phyloP scores from a whole-genome alignment of 2,113 vertebrate species.

The Etheostoma spectabile region DNA sequence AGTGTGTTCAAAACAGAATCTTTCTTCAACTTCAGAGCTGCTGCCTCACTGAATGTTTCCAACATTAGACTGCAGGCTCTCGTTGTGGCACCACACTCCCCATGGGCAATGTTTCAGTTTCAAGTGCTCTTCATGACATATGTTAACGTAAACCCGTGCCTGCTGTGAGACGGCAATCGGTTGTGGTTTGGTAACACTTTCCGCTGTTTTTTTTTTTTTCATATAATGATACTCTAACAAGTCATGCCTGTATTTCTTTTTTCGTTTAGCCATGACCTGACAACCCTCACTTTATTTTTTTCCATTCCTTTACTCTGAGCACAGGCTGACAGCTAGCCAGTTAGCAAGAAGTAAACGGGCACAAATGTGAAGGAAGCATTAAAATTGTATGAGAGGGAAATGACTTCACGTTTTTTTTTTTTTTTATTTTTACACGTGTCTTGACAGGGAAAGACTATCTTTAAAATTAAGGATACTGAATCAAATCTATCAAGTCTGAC shows the following conservation, averaged over 20 bases:
- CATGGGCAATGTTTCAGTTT: not conserved
- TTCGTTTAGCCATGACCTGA: not conserved
- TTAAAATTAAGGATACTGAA: not conserved
- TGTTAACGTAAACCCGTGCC: not conserved
- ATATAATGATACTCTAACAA: not conserved
- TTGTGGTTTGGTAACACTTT: not conserved
- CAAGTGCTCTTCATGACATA: not conserved
- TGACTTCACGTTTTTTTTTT: too few relatives aligned
- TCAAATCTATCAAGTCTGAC: not conserved
- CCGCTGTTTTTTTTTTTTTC: not conserved
- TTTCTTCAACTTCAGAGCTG: slow-evolving; percentile 23
- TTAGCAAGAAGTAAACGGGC: not conserved
- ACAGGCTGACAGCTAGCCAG: slow-evolving; percentile 1
- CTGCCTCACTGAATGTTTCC: slow-evolving; percentile 55
- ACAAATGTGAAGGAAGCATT: not conserved
- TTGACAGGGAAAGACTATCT: not conserved
- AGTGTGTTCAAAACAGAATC: slow-evolving; percentile 32
- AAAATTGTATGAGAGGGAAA: not conserved
- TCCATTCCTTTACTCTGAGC: not conserved
- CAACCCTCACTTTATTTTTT: not conserved
- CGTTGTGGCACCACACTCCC: not conserved
- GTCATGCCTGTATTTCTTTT: not conserved
- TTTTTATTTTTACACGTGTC: not conserved
- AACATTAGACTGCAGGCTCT: slow-evolving; percentile 26
- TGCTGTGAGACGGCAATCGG: not conserved